A percentile compares a stretch with the other conserved stretches of the same genome.
These are phyloP conservation scores for Leptestheria dahalacensis DNA, from an alignment of 1,140 invertebrate genomes.

Conservation along the genomic window DNA sequence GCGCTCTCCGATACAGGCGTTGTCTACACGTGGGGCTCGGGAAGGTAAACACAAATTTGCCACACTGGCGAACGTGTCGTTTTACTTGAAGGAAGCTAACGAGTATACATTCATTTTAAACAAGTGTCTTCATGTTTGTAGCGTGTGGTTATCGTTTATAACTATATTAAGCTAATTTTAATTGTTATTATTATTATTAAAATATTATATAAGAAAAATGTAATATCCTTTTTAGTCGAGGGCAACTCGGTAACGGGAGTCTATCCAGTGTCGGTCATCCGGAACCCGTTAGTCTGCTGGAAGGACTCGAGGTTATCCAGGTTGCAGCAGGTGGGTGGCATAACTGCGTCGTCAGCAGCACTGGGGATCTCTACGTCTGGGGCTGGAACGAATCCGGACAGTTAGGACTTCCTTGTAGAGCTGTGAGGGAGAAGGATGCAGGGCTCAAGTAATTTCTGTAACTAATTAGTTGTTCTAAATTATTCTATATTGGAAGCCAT, in stretches of 20 bases:
- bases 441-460: too few relatives aligned
- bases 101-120: slow-evolving; percentile 13
- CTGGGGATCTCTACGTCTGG: slow-evolving; percentile 53
- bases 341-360: slow-evolving; percentile 50
- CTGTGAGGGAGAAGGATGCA: not conserved
- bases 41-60: slow-evolving; percentile 41
- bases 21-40: slow-evolving; percentile 63
- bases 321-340: slow-evolving; percentile 74
- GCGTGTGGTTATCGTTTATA: too few relatives aligned
- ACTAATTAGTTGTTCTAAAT: too few relatives aligned
- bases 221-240: slow-evolving; percentile 43
- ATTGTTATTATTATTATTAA: too few relatives aligned
- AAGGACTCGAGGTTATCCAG: slow-evolving; percentile 41
- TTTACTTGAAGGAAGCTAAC: slow-evolving; percentile 14
- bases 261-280: slow-evolving; percentile 45
- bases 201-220: too few relatives aligned
- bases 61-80: not conserved
- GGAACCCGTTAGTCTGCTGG: slow-evolving; percentile 46
- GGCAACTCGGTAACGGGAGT: slow-evolving; percentile 63
- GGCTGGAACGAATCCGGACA: slow-evolving; percentile 77
- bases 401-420: slow-evolving; percentile 38
- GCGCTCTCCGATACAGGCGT: slow-evolving; percentile 50
- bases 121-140: too few relatives aligned
- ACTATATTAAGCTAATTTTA: too few relatives aligned
- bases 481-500: too few relatives aligned